phyloP scores from a whole-genome alignment of 2,888 invertebrate species.

The Beris morrisii region DNA sequence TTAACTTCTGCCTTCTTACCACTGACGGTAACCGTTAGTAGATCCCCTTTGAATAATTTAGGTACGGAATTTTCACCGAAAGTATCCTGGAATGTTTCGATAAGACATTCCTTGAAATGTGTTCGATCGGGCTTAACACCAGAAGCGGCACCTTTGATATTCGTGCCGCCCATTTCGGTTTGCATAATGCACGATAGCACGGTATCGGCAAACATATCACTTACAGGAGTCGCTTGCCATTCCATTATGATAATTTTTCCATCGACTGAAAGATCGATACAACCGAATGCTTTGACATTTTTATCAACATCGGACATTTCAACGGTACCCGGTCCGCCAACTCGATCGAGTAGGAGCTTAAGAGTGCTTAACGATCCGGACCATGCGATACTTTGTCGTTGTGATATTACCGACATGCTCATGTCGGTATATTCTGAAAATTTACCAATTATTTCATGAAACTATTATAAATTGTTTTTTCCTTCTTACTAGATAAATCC shows the following conservation, averaged over 20 bases:
- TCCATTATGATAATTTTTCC: constrained; percentile 83
- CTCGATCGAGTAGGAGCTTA: constrained; percentile 74
- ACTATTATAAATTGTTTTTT: neutral
- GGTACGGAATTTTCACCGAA: constrained; percentile 93
- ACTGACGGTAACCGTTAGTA: constrained; percentile 81
- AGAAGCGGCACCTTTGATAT: constrained; percentile 63
- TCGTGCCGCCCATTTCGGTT: constrained; percentile 70
- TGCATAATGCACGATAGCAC: constrained; percentile 85
- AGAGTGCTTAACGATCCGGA: constrained; percentile 72
- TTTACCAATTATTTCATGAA: neutral
- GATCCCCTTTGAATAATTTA: constrained; percentile 90
- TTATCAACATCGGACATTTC: constrained; percentile 71
- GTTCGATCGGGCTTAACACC: constrained; percentile 80
- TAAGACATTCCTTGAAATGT: constrained; percentile 77
- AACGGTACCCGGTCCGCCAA: constrained; percentile 69
- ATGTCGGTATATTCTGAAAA: constrained; percentile 89
- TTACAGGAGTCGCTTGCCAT: constrained; percentile 93
- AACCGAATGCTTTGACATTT: constrained; percentile 78
- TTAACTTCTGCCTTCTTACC: constrained; percentile 85
- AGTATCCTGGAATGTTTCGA: constrained; percentile 73
- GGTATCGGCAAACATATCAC: constrained; percentile 98
- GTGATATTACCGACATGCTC: constrained; percentile 89
- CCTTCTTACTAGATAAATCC: constrained; percentile 71
- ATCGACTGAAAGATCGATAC: constrained; percentile 80
- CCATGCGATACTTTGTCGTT: constrained; percentile 89